Evolutionary conservation across 2,888 invertebrate species (phyloP).

Genomic region (Thelaira solivaga): DNA sequence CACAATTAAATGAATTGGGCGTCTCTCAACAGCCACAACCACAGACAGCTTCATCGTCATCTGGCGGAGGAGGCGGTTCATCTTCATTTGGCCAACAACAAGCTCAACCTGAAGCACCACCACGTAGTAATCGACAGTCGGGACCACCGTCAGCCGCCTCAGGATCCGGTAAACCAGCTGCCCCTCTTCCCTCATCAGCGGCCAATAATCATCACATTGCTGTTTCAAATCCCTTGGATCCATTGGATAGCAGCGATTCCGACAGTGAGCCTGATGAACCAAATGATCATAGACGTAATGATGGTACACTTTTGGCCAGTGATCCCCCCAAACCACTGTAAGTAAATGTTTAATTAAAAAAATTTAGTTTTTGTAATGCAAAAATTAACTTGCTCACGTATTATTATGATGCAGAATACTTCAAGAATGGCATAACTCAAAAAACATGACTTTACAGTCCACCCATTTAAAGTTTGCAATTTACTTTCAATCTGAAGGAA

Average conservation of each 20-base stretch:
- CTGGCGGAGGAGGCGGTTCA: slow-evolving; percentile 41
- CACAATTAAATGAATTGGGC: slow-evolving; percentile 96
- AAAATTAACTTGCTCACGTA: too few relatives aligned
- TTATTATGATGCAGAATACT: too few relatives aligned
- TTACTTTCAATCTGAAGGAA: too few relatives aligned
- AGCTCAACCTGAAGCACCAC: slow-evolving; percentile 84
- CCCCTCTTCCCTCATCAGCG: slow-evolving; percentile 74
- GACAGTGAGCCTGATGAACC: slow-evolving; percentile 91
- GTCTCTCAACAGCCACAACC: slow-evolving; percentile 79
- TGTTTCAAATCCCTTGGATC: slow-evolving; percentile 81
- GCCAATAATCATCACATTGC: slow-evolving; percentile 76
- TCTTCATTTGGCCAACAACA: slow-evolving; percentile 65
- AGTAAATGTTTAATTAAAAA: slow-evolving; percentile 77
- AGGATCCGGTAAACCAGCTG: slow-evolving; percentile 72
- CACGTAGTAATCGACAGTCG: slow-evolving; percentile 80
- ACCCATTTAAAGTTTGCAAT: too few relatives aligned
- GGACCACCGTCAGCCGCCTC: slow-evolving; percentile 69
- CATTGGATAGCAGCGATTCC: slow-evolving; percentile 85
- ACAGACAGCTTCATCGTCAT: slow-evolving; percentile 69
- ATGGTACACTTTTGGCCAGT: slow-evolving; percentile 96
- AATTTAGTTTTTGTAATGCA: neutral
- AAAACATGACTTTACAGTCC: too few relatives aligned
- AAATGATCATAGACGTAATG: slow-evolving; percentile 88
- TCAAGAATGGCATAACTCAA: too few relatives aligned
- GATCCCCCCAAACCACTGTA: slow-evolving; percentile 98